phyloP scores from a whole-genome alignment of 2,113 vertebrate genomes.

The Larimichthys polyactis region DNA sequence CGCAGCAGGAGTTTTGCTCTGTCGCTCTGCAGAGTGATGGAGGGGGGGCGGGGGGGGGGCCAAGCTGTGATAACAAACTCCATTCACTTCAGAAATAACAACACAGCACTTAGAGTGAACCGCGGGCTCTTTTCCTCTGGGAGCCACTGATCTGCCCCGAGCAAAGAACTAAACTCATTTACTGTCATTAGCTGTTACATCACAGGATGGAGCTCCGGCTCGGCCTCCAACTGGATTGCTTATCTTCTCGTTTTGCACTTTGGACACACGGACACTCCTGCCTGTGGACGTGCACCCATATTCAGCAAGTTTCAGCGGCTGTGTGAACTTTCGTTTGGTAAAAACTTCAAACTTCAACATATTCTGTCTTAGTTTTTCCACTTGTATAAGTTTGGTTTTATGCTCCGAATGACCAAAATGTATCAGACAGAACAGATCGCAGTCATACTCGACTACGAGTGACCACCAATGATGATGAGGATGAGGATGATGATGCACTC shows the following conservation, averaged over 20 bases:
- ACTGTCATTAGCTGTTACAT: slow-evolving; percentile 62
- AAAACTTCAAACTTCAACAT: background rate
- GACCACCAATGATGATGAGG: too few species aligned
- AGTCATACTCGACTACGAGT: too few species aligned
- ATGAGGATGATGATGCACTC: too few species aligned
- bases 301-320: background rate
- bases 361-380: background rate
- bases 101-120: slow-evolving; percentile 56
- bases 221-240: slow-evolving; percentile 24
- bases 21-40: slow-evolving; percentile 56
- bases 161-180: slow-evolving; percentile 43
- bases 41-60: slow-evolving; percentile 12
- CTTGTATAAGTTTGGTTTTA: background rate
- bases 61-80: slow-evolving; percentile 82
- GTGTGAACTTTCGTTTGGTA: background rate
- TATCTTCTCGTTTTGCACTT: slow-evolving; percentile 61
- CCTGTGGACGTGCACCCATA: background rate
- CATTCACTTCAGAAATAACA: slow-evolving; percentile 75
- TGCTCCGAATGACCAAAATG: background rate
- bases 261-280: slow-evolving; percentile 45
- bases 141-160: slow-evolving; percentile 53
- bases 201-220: slow-evolving; percentile 49
- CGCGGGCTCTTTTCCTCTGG: slow-evolving; percentile 47
- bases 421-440: background rate
- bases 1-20: slow-evolving; percentile 66